phyloP scores from a whole-genome alignment of 2,113 vertebrate genomes.

The Microcebus ravelobensis region DNA sequence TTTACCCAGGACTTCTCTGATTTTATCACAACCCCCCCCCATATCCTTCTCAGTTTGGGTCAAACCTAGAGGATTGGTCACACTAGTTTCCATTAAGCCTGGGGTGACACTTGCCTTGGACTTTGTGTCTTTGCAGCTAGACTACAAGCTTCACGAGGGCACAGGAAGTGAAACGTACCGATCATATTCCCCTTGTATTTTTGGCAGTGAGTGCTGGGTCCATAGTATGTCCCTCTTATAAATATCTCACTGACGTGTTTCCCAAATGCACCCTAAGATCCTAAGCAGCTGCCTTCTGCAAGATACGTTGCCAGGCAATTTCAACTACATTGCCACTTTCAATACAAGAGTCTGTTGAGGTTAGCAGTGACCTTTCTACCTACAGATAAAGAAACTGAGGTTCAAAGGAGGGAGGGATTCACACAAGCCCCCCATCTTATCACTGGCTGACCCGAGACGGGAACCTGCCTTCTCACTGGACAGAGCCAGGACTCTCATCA shows the following conservation, averaged over 20 bases:
- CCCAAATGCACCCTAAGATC: not conserved
- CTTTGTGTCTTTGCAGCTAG: not conserved
- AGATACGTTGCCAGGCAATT: constrained; percentile 26
- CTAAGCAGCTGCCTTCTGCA: not conserved
- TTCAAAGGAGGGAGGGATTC: not conserved
- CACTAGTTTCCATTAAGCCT: not conserved
- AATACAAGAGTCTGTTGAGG: not conserved
- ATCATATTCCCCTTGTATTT: not conserved
- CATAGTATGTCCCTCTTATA: not conserved
- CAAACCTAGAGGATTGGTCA: not conserved
- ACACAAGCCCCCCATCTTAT: not conserved
- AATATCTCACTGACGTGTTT: not conserved
- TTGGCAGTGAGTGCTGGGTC: not conserved
- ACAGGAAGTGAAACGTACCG: not conserved
- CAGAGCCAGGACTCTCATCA: constrained; percentile 46
- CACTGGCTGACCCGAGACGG: not conserved
- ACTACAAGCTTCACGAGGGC: not conserved
- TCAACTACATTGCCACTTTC: not conserved
- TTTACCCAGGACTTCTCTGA: not conserved
- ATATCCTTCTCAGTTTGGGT: not conserved
- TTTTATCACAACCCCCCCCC: not conserved
- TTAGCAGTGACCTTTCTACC: not conserved
- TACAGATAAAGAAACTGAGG: not conserved
- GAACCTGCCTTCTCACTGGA: not conserved
- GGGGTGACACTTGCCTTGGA: not conserved